Percentiles rank a stretch among this genome's conserved stretches.
These are phyloP conservation scores for Camelus dromedarius DNA, from an alignment of 2,113 vertebrate species.

Conservation along the genomic window DNA sequence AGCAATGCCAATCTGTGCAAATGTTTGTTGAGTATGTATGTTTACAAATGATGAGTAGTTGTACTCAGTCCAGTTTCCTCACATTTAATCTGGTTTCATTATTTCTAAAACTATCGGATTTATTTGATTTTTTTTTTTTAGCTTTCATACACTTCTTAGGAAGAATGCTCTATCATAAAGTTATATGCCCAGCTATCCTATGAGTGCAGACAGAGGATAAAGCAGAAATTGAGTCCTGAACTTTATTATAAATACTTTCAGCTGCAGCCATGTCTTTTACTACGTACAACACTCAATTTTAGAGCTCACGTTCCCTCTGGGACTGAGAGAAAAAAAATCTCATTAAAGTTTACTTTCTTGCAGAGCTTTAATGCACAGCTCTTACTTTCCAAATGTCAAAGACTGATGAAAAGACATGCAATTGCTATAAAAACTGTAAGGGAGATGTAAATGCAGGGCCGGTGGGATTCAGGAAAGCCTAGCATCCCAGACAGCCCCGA, in stretches of 20 bases:
- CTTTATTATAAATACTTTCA: slow-evolving; percentile 67
- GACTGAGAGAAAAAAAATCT: slow-evolving; percentile 77
- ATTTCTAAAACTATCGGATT: slow-evolving; percentile 63
- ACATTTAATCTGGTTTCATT: slow-evolving; percentile 50
- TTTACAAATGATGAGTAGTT: neutral
- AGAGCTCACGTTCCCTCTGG: slow-evolving; percentile 69
- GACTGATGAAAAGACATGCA: slow-evolving; percentile 60
- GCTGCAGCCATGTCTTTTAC: slow-evolving; percentile 49
- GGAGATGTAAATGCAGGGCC: slow-evolving; percentile 53
- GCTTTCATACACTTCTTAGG: neutral
- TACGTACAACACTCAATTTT: slow-evolving; percentile 52
- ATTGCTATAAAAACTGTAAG: slow-evolving; percentile 70
- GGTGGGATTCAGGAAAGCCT: slow-evolving; percentile 52
- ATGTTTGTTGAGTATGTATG: slow-evolving; percentile 6
- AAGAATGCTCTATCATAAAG: slow-evolving; percentile 37
- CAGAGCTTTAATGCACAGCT: slow-evolving; percentile 70
- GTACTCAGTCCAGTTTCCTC: neutral
- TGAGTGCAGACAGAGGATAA: slow-evolving; percentile 42
- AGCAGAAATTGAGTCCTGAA: slow-evolving; percentile 50
- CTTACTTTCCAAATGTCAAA: slow-evolving; percentile 73
- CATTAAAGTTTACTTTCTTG: slow-evolving; percentile 73
- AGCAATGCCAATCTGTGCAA: neutral
- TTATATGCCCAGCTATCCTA: slow-evolving; percentile 24
- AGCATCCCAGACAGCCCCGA: slow-evolving; percentile 3
- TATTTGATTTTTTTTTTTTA: neutral